These are phyloP conservation scores for Drosophila aff. DNA, from an alignment of 1,140 invertebrate species.

Conservation along the genomic window DNA sequence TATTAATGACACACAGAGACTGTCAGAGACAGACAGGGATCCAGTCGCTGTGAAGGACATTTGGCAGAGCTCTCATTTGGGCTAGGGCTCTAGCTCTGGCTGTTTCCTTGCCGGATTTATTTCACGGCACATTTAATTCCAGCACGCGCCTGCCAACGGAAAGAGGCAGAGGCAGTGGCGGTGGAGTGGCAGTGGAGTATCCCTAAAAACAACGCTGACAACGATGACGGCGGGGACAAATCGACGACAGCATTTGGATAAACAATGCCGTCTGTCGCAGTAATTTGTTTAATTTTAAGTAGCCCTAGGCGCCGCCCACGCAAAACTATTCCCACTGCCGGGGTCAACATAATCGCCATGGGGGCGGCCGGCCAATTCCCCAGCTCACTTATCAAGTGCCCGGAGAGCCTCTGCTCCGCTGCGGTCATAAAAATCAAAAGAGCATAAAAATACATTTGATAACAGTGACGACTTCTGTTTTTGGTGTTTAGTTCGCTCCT, in stretches of 20 bases:
- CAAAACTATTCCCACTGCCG: constrained; percentile 50
- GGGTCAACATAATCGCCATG: constrained; percentile 50
- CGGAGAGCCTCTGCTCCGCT: constrained; percentile 58
- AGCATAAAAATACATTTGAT: constrained; percentile 84
- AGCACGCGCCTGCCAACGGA: constrained; percentile 64
- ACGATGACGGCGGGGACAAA: constrained; percentile 58
- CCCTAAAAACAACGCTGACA: constrained; percentile 43
- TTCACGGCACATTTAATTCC: constrained; percentile 80
- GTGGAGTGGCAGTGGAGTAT: constrained; percentile 17
- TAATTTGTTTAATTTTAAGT: constrained; percentile 83
- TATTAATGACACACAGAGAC: constrained; percentile 56
- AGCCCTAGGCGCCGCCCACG: constrained; percentile 41
- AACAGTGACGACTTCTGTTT: constrained; percentile 67
- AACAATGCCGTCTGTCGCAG: constrained; percentile 47
- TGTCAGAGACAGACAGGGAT: constrained; percentile 16
- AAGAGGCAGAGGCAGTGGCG: neutral
- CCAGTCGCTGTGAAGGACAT: constrained; percentile 52
- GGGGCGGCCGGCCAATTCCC: constrained; percentile 40
- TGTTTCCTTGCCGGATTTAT: constrained; percentile 66
- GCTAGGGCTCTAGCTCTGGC: constrained; percentile 19
- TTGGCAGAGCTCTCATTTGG: constrained; percentile 30
- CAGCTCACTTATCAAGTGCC: constrained; percentile 72
- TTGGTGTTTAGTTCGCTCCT: constrained; percentile 58
- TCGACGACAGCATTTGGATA: constrained; percentile 65
- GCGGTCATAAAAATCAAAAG: constrained; percentile 82